Evolutionary conservation across 2,113 vertebrate species (phyloP).

Genomic region (Rhineura floridana): DNA sequence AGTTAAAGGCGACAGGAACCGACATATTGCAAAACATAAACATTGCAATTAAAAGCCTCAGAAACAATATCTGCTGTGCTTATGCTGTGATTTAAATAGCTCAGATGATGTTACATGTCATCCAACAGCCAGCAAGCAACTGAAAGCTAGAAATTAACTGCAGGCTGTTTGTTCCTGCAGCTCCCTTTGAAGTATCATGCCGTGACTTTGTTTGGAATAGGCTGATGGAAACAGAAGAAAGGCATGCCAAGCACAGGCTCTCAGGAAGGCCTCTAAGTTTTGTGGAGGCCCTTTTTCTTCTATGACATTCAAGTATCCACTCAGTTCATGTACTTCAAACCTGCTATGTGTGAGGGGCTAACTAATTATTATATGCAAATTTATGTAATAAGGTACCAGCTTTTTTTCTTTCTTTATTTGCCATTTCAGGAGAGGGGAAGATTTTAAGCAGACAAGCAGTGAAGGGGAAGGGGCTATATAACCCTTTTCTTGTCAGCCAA

Average conservation of each 20-base stretch:
- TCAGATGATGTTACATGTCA: slow-evolving; percentile 36
- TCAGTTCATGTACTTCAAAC: not conserved
- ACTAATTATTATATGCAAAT: not conserved
- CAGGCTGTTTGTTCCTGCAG: slow-evolving; percentile 62
- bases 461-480: not conserved
- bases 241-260: slow-evolving; percentile 21
- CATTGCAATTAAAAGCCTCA: slow-evolving; percentile 57
- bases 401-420: not conserved
- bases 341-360: not conserved
- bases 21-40: slow-evolving; percentile 61
- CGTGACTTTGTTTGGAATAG: slow-evolving; percentile 48
- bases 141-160: slow-evolving; percentile 70
- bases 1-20: slow-evolving; percentile 65
- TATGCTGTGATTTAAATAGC: slow-evolving; percentile 29
- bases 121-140: slow-evolving; percentile 58
- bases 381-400: not conserved
- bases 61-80: slow-evolving; percentile 46
- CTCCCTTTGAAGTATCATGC: slow-evolving; percentile 63
- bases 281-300: not conserved
- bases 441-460: not conserved
- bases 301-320: not conserved
- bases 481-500: not conserved
- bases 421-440: not conserved
- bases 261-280: not conserved
- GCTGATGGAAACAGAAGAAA: slow-evolving; percentile 29